Percentiles rank a stretch among this genome's conserved stretches.
These are phyloP conservation scores for Tetrapedia diversipes DNA, from an alignment of 2,888 invertebrate genomes.

Conservation along the genomic window DNA sequence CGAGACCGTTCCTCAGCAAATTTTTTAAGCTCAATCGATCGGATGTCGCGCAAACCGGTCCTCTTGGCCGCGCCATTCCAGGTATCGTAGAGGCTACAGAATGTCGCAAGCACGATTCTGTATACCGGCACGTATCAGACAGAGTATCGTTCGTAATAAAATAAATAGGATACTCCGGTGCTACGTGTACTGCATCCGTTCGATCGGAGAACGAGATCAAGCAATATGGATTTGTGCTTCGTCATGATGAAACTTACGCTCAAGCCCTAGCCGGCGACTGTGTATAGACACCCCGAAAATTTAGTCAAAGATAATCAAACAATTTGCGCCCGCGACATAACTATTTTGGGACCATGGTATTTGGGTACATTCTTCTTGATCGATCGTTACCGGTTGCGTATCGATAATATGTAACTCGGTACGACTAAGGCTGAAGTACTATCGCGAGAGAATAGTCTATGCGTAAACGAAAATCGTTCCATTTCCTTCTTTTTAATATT, in stretches of 20 bases:
- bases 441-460: slow-evolving; percentile 39
- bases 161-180: slow-evolving; percentile 39
- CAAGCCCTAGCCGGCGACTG: slow-evolving; percentile 57
- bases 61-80: slow-evolving; percentile 57
- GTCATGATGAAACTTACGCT: slow-evolving; percentile 66
- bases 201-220: slow-evolving; percentile 14
- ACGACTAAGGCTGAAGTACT: slow-evolving; percentile 50
- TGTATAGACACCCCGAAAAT: slow-evolving; percentile 55
- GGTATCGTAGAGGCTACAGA: slow-evolving; percentile 67
- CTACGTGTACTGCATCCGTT: slow-evolving; percentile 33
- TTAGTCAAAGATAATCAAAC: slow-evolving; percentile 71
- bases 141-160: slow-evolving; percentile 30
- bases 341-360: slow-evolving; percentile 59
- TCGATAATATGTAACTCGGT: slow-evolving; percentile 17
- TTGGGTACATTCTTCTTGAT: slow-evolving; percentile 52
- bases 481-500: slow-evolving; percentile 28
- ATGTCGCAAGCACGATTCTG: slow-evolving; percentile 64
- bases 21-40: slow-evolving; percentile 28
- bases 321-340: slow-evolving; percentile 52
- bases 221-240: slow-evolving; percentile 62
- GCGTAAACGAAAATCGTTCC: slow-evolving; percentile 21
- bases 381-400: slow-evolving; percentile 49
- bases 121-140: slow-evolving; percentile 38
- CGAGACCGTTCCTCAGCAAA: slow-evolving; percentile 11
- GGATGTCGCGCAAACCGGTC: slow-evolving; percentile 55